Percentiles rank a stretch among this genome's conserved stretches.
These are phyloP conservation scores for Chromobotia macracanthus DNA, from an alignment of 2,797 vertebrate species.

Conservation along the genomic window DNA sequence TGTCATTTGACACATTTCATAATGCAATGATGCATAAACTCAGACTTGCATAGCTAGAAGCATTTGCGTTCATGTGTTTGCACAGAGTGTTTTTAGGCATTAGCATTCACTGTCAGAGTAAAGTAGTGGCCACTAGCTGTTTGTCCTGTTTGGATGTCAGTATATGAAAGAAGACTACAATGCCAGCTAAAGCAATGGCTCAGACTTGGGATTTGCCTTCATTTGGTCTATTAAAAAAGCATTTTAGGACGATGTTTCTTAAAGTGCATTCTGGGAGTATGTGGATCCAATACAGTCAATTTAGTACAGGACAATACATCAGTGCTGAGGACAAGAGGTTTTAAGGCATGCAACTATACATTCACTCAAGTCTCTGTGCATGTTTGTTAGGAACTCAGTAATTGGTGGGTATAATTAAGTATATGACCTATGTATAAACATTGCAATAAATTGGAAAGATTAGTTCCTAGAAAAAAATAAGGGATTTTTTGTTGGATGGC, in stretches of 20 bases:
- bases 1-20: too few species aligned
- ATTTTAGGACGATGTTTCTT: conserved; percentile 1
- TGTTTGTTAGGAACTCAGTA: conserved; percentile 28
- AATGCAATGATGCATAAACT: neutral
- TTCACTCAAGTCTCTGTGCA: conserved; percentile 72
- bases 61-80: neutral
- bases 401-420: conserved; percentile 47
- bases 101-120: neutral
- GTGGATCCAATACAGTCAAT: conserved; percentile 75
- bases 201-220: conserved; percentile 26
- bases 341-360: conserved; percentile 80
- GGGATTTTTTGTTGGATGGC: neutral
- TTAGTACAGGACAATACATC: conserved; percentile 7
- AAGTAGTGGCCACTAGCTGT: neutral
- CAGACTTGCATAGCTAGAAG: neutral
- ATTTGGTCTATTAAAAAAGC: neutral
- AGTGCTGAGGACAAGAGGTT: conserved; percentile 63
- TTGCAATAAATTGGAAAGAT: conserved; percentile 1
- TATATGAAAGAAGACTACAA: neutral
- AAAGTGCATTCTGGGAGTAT: conserved; percentile 25
- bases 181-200: neutral
- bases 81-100: neutral
- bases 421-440: conserved; percentile 3
- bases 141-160: conserved; percentile 5
- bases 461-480: conserved; percentile 2